Evolutionary conservation across 2,888 invertebrate genomes (phyloP), one percentile per base, ranked within the genome.

Genomic region (Toxonevra muliebris): DNA sequence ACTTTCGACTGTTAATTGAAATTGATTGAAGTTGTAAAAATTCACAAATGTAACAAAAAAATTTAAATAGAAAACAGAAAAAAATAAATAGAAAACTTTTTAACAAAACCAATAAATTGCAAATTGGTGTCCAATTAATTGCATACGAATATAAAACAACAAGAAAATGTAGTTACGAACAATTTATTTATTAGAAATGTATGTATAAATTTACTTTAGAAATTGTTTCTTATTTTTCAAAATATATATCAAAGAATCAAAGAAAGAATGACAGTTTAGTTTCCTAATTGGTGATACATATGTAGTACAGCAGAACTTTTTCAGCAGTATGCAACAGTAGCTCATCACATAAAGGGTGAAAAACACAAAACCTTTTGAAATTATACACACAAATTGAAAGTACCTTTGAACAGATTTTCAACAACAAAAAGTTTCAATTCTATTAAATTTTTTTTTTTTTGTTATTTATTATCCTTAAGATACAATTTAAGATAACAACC

Each of bases 401-500:
- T 30, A 40, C 17, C 20, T 55, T 7, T 19, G 9, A 43, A 43
- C n/a, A 57, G 50, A 43, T 55, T 55, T 30, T 30, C 7, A 30
- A 30, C 43, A 57, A 59, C 58, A 65, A 65, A 52, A 59, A 41
- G 58, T 59, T 65, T 53, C 17, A 58, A 65, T 52, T 59, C 42
- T 40, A 9, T 5, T 19, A 17, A 15, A 11, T 19, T 17, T 42
- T 48, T 50, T 57, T 59, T 58, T 42, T 58, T 57, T 48, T 41
- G 50, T 64, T 66, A 66, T 66, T 66, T 66, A 66, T 66, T 66
- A 60, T 66, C 54, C 66, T 48, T 45, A 53, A 66, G 66, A 66
- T 55, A 66, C 66, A 66, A 66, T 66, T 66, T 66, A 54, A 66
- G 66, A 66, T 66, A 66, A 66, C 60, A 61, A 52, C 53, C 58